phyloP scores from a whole-genome alignment of 2,113 vertebrate genomes.

The Eublepharis macularius region DNA sequence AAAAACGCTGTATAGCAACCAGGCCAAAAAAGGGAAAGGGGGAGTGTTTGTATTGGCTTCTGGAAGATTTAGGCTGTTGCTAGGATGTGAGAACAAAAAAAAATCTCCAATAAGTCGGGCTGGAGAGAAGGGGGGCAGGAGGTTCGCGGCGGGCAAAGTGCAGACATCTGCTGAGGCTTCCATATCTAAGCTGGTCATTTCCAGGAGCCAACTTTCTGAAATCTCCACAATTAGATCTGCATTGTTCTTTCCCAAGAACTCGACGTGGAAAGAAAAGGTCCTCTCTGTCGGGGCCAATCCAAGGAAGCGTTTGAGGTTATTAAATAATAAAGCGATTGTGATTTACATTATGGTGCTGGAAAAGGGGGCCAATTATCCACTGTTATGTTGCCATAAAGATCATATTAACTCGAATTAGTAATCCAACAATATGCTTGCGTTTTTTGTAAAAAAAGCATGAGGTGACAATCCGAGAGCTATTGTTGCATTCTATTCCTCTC shows the following conservation, averaged over 20 bases:
- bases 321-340: conserved; percentile 98
- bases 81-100: conserved; percentile 72
- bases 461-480: conserved; percentile 71
- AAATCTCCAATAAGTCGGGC: conserved; percentile 67
- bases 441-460: conserved; percentile 12
- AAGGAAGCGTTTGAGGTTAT: conserved; percentile 95
- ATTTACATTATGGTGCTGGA: conserved; percentile 88
- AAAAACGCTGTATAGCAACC: conserved; percentile 59
- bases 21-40: background rate
- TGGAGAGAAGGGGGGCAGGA: conserved; percentile 51
- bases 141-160: conserved; percentile 67
- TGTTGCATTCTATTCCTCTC: conserved; percentile 58
- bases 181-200: conserved; percentile 84
- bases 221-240: conserved; percentile 86
- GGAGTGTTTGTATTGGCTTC: conserved; percentile 59
- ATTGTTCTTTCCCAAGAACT: conserved; percentile 85
- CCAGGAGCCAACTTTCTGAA: conserved; percentile 84
- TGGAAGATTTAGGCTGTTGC: conserved; percentile 80
- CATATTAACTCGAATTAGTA: conserved; percentile 95
- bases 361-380: conserved; percentile 92
- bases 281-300: conserved; percentile 86
- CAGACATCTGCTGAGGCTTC: conserved; percentile 79
- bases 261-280: conserved; percentile 82
- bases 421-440: conserved; percentile 85
- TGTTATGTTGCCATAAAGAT: conserved; percentile 92